Evolutionary conservation across 2,113 vertebrate species (phyloP), one percentile per base, ranked within the genome.

Genomic region (Hemiscyllium ocellatum): DNA sequence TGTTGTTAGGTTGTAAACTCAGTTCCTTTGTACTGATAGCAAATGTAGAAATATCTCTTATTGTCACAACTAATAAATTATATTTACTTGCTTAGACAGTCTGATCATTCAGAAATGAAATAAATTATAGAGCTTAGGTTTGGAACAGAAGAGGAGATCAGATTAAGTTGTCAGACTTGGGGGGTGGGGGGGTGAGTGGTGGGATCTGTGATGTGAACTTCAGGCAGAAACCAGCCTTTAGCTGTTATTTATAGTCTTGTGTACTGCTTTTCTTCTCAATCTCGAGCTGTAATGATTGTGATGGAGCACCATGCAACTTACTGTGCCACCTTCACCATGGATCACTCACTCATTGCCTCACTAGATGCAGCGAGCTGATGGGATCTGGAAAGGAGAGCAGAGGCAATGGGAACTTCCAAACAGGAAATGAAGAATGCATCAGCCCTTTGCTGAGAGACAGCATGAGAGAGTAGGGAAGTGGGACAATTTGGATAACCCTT

Each of bases 81-180:
- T 56, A 52, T 90, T 90, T 90, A 33, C 52, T 17, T 10, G 26
- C n/a, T 90, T 61, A 90, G 87, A 90, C 52, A 61, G 87, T 33
- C 50, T 61, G 87, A 65, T 90, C 87, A 61, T 65, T 90, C 52
- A 56, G n/a, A 90, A 61, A 90, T 90, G 87, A 61, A 90, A n/a
- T 61, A 90, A 90, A 90, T 65, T 56, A 26, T 56, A 61, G 52
- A 15, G 26, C 29, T 33, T 61, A 3, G 52, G 87, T 90, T 90
- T 90, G 24, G 52, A 61, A 29, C 12, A 33, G 52, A 26, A 61
- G 52, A 15, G 52, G 50, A 61, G 52, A 90, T 61, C 87, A 90
- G 87, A 90, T 90, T 29, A 89, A 33, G 86, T 24, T 90, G 87
- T 90, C 87, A 90, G 50, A n/a, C 87, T 47, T 47, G 0, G 1